Evolutionary conservation across 1,140 invertebrate genomes (phyloP).

Genomic region (Nasonia longicornis): DNA sequence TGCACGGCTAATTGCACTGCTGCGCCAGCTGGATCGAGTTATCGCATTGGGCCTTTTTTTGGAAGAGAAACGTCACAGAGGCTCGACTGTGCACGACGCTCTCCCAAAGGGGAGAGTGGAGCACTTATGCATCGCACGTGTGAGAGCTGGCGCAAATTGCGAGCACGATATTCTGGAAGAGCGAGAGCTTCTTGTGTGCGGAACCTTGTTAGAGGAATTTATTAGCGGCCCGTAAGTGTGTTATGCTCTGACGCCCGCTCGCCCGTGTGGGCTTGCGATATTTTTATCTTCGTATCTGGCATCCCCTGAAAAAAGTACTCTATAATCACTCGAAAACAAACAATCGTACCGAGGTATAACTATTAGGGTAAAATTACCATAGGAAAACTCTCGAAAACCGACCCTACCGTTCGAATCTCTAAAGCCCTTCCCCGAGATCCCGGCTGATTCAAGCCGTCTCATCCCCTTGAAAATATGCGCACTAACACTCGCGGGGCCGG

Average conservation of each 20-base stretch:
- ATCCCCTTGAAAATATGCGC: background rate
- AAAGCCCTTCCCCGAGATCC: background rate
- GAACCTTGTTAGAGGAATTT: constrained; percentile 27
- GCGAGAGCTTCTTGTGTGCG: background rate
- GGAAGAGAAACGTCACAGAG: too few species aligned
- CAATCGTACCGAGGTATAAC: too few species aligned
- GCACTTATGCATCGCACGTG: background rate
- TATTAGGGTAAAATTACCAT: background rate
- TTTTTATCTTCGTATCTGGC: background rate
- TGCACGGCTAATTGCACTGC: constrained; percentile 36
- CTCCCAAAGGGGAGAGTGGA: background rate
- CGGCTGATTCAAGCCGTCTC: background rate
- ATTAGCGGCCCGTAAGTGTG: constrained; percentile 6
- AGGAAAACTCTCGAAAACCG: background rate
- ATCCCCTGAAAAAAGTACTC: too few species aligned
- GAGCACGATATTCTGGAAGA: background rate
- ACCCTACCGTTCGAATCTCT: background rate
- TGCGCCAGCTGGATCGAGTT: constrained; percentile 2
- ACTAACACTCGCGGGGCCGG: background rate
- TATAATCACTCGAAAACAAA: too few species aligned
- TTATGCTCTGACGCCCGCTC: background rate
- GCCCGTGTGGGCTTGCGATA: background rate
- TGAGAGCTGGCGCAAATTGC: background rate
- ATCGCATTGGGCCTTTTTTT: constrained; percentile 1
- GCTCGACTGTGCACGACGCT: background rate